Evolutionary conservation across 2,113 vertebrate species (phyloP).

Genomic region (Peromyscus californicus): DNA sequence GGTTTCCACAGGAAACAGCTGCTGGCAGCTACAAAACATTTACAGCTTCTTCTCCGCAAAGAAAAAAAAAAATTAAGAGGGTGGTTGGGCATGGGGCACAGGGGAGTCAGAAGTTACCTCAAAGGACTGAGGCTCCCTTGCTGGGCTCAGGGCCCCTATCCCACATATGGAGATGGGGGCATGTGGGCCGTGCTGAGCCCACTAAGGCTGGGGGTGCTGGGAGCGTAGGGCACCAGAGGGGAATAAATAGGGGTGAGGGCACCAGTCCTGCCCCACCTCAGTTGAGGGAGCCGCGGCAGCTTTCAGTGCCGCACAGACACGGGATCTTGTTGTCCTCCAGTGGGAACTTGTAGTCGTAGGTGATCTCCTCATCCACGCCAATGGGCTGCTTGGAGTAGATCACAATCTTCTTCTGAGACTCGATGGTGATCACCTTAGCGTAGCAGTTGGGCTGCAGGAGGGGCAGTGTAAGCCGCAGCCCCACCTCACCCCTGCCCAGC

Average conservation of each 20-base stretch:
- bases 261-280: conserved; percentile 82
- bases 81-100: neutral
- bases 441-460: conserved; percentile 95
- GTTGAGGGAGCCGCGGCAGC: conserved; percentile 96
- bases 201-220: conserved; percentile 68
- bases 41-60: conserved; percentile 86
- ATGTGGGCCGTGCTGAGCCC: conserved; percentile 52
- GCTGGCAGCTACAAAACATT: conserved; percentile 85
- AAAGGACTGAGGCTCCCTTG: conserved; percentile 66
- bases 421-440: conserved; percentile 98
- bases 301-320: conserved; percentile 95
- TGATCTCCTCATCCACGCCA: conserved; percentile 96
- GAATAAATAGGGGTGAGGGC: conserved; percentile 82
- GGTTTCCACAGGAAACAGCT: conserved; percentile 85
- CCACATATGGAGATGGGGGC: conserved; percentile 14
- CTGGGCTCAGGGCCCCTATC: conserved; percentile 7
- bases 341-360: conserved; percentile 98
- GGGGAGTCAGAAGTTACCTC: conserved; percentile 62
- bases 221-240: conserved; percentile 69
- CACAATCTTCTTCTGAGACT: conserved; percentile 98
- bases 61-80: conserved; percentile 77
- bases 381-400: conserved; percentile 98
- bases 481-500: neutral
- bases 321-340: conserved; percentile 99
- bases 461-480: neutral